A percentile compares a stretch with the other conserved stretches of the same genome.
Conservation (phyloP, 1,140 invertebrate genomes). For the Drosophila ohnishii region DNA sequence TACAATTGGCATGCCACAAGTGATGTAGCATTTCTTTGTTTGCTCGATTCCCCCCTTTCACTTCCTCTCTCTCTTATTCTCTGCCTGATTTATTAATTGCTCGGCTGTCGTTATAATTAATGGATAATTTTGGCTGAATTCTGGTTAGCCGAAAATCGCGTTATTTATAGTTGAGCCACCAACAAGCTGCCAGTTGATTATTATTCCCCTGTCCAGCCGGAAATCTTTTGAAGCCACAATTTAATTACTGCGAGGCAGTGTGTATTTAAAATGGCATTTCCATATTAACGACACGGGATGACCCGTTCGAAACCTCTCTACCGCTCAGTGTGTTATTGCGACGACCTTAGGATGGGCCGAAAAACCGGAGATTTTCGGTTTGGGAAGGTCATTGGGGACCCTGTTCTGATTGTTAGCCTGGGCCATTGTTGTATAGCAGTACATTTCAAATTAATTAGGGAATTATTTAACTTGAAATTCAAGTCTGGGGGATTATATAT, state of each 20-base stretch:
- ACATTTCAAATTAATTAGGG: slow-evolving; percentile 10
- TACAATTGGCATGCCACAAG: slow-evolving; percentile 55
- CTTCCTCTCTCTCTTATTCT: neutral
- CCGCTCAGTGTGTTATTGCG: slow-evolving; percentile 1
- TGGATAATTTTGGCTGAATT: slow-evolving; percentile 46
- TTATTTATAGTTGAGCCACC: slow-evolving; percentile 36
- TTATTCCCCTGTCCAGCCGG: slow-evolving; percentile 42
- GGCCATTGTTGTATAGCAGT: slow-evolving; percentile 1
- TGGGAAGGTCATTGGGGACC: slow-evolving; percentile 12
- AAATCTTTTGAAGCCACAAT: slow-evolving; percentile 48
- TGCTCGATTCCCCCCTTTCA: slow-evolving; percentile 6
- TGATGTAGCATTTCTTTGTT: slow-evolving; percentile 55
- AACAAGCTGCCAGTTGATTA: slow-evolving; percentile 18
- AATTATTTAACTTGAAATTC: slow-evolving; percentile 3
- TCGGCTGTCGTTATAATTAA: slow-evolving; percentile 52
- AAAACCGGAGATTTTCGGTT: slow-evolving; percentile 1
- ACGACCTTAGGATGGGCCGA: slow-evolving; percentile 1
- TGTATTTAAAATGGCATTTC: slow-evolving; percentile 41
- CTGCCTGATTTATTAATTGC: slow-evolving; percentile 46
- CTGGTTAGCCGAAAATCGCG: slow-evolving; percentile 50
- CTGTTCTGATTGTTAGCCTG: neutral
- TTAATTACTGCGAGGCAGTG: slow-evolving; percentile 18
- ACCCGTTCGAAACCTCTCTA: slow-evolving; percentile 2
- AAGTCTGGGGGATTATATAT: neutral
- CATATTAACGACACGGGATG: slow-evolving; percentile 21